Conservation (phyloP, 2,113 vertebrate species). For the Meleagris gallopavo region DNA sequence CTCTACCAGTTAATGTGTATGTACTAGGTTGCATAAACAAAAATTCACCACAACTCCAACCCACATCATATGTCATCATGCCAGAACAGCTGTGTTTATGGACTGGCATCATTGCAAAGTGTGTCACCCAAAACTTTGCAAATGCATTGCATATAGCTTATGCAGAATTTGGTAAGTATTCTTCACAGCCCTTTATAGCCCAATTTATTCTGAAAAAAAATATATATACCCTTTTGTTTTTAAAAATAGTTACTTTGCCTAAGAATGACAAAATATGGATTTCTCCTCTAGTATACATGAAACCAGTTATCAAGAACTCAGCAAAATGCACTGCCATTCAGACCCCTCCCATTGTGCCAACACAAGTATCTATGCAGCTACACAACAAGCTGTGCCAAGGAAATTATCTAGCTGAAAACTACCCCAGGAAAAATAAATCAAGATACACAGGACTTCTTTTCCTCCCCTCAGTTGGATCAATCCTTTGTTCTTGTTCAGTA, state of each 20-base stretch:
- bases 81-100: constrained; percentile 63
- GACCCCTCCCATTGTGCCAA: not conserved
- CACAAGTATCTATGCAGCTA: not conserved
- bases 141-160: not conserved
- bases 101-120: not conserved
- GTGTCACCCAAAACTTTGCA: not conserved
- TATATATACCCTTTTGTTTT: not conserved
- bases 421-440: constrained; percentile 1
- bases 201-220: not conserved
- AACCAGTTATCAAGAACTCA: not conserved
- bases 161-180: not conserved
- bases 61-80: not conserved
- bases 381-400: not conserved
- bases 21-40: not conserved
- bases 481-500: not conserved
- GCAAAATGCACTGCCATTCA: not conserved
- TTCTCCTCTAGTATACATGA: not conserved
- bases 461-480: not conserved
- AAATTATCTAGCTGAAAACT: not conserved
- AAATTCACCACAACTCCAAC: not conserved
- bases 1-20: not conserved
- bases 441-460: not conserved
- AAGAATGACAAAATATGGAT: not conserved
- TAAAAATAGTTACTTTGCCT: not conserved
- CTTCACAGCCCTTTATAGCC: not conserved